Evolutionary conservation across 2,113 vertebrate species (phyloP).

Genomic region (Oryzias curvinotus): DNA sequence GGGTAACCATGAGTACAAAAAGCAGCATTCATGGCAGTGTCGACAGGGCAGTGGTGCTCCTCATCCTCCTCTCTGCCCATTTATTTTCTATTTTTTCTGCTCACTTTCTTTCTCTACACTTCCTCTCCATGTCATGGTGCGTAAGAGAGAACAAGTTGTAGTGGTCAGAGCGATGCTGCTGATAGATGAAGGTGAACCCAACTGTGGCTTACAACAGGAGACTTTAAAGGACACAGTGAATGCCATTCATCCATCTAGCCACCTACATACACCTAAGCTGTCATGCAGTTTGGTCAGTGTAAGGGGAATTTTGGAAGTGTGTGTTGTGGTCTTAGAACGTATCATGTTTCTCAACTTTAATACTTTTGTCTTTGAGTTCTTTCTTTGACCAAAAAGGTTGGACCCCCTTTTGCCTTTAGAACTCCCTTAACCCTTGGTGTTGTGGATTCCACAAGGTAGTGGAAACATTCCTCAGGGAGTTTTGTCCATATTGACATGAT

Average conservation of each 20-base stretch:
- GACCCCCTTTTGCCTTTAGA: too few species aligned
- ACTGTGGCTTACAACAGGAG: constrained; percentile 59
- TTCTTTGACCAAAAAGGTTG: too few species aligned
- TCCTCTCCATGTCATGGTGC: constrained; percentile 54
- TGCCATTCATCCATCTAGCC: constrained; percentile 67
- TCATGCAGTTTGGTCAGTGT: constrained; percentile 1
- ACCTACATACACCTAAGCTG: constrained; percentile 53
- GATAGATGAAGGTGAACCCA: constrained; percentile 77
- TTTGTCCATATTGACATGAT: too few species aligned
- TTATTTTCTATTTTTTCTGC: constrained; percentile 15
- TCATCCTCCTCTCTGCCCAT: constrained; percentile 2
- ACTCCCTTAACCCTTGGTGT: too few species aligned
- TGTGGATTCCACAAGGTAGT: too few species aligned
- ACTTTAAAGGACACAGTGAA: constrained; percentile 70
- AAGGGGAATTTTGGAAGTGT: neutral
- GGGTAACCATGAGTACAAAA: neutral
- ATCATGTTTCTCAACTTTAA: too few species aligned
- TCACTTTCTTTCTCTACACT: constrained; percentile 27
- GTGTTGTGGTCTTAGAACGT: too few species aligned
- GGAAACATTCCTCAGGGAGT: too few species aligned
- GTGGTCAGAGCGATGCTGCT: constrained; percentile 63
- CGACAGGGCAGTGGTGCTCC: neutral
- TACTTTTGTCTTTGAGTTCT: too few species aligned
- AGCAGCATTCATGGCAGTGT: neutral
- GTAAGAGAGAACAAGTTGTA: constrained; percentile 74